These are phyloP conservation scores for Arion vulgaris DNA, from an alignment of 1,140 invertebrate species.

Conservation along the genomic window DNA sequence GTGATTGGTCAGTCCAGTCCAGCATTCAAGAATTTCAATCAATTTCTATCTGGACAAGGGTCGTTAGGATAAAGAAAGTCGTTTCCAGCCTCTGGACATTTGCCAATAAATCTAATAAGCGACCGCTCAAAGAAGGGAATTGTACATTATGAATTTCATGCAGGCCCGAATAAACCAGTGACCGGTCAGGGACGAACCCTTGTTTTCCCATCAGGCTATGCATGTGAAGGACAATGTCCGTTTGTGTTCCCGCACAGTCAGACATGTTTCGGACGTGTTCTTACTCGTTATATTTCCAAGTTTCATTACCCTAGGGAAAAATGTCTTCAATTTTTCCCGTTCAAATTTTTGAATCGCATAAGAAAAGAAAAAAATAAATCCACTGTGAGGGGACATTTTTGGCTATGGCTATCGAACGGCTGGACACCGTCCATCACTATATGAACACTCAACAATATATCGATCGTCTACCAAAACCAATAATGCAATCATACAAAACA, in stretches of 20 bases:
- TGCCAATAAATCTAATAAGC: constrained; percentile 41
- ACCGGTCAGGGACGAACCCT: not conserved
- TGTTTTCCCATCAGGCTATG: constrained; percentile 15
- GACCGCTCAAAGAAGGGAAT: constrained; percentile 30
- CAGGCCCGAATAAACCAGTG: constrained; percentile 27
- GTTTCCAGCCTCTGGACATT: constrained; percentile 19
- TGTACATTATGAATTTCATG: constrained; percentile 40
- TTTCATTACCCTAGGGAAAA: constrained; percentile 26
- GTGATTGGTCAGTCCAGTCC: constrained; percentile 7
- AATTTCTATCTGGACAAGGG: constrained; percentile 39
- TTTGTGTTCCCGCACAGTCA: not conserved
- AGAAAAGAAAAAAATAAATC: not conserved
- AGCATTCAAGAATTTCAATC: constrained; percentile 30
- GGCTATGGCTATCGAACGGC: not conserved
- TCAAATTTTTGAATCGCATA: constrained; percentile 12
- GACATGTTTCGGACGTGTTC: not conserved
- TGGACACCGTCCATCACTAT: constrained; percentile 9
- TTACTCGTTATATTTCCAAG: not conserved
- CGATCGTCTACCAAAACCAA: not conserved
- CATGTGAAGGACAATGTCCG: constrained; percentile 31
- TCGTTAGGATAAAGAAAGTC: constrained; percentile 26
- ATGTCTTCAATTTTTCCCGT: not conserved
- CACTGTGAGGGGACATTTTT: not conserved
- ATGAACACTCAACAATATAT: constrained; percentile 18
- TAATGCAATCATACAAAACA: constrained; percentile 9